Conservation (phyloP, 2,888 invertebrate species). For the Parthenolecanium corni region DNA sequence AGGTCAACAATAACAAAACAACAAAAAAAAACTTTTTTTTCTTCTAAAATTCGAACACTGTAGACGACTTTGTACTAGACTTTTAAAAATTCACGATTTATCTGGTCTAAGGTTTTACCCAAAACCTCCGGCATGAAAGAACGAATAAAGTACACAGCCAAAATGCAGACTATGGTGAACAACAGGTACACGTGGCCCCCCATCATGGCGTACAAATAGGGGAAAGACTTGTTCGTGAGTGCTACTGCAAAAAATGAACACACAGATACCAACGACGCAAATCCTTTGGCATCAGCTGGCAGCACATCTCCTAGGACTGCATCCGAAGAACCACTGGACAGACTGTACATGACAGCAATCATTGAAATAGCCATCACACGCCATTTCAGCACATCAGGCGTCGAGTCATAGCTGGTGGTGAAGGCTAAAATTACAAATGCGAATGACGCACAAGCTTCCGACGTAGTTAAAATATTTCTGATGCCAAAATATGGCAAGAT, state of each 20-base stretch:
- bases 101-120: slow-evolving; percentile 14
- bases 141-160: neutral
- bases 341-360: slow-evolving; percentile 46
- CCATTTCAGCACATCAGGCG: slow-evolving; percentile 42
- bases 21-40: too few relatives aligned
- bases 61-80: too few relatives aligned
- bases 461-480: too few relatives aligned
- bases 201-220: slow-evolving; percentile 39
- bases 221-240: slow-evolving; percentile 44
- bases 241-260: slow-evolving; percentile 46
- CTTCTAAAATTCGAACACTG: too few relatives aligned
- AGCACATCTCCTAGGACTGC: slow-evolving; percentile 48
- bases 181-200: slow-evolving; percentile 37
- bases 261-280: slow-evolving; percentile 38
- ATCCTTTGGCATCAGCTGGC: slow-evolving; percentile 44
- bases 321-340: slow-evolving; percentile 44
- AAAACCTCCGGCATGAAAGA: slow-evolving; percentile 15
- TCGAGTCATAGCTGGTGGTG: too few relatives aligned
- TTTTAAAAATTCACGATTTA: neutral
- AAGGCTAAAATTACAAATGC: too few relatives aligned
- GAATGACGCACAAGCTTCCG: too few relatives aligned
- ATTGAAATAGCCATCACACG: slow-evolving; percentile 45
- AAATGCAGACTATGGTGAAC: slow-evolving; percentile 16
- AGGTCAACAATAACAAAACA: too few relatives aligned
- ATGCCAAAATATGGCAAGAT: too few relatives aligned